Evolutionary conservation across 1,140 invertebrate genomes (phyloP).

Genomic region (Nilaparvata lugens): DNA sequence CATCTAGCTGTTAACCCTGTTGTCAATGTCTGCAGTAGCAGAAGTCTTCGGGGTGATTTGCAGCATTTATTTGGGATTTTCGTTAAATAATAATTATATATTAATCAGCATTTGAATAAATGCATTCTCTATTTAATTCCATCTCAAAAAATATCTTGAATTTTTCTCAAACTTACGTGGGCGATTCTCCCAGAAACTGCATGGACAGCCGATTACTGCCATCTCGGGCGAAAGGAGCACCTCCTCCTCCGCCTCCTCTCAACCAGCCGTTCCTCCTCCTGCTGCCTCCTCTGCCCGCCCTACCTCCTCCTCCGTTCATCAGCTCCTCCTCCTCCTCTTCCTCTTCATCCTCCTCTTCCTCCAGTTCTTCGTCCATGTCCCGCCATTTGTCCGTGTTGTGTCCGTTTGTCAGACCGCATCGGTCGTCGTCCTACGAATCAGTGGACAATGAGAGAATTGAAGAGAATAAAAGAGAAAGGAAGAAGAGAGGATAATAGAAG

Average conservation of each 20-base stretch:
- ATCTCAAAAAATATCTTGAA: too few species aligned
- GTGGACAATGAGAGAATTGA: too few species aligned
- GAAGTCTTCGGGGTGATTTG: too few species aligned
- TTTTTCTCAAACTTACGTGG: slow-evolving; percentile 38
- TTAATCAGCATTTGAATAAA: too few species aligned
- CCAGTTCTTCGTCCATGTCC: slow-evolving; percentile 24
- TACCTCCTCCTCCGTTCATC: slow-evolving; percentile 12
- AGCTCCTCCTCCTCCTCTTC: background rate
- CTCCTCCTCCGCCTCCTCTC: background rate
- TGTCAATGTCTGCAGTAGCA: too few species aligned
- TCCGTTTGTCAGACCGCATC: slow-evolving; percentile 13
- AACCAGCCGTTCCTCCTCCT: slow-evolving; percentile 2
- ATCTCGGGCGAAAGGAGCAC: slow-evolving; percentile 33
- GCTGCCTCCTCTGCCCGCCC: background rate
- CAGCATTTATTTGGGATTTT: too few species aligned
- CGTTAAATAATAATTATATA: too few species aligned
- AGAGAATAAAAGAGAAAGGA: background rate
- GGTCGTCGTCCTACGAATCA: too few species aligned
- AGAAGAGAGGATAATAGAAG: too few species aligned
- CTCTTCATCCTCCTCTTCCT: slow-evolving; percentile 8
- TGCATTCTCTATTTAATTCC: too few species aligned
- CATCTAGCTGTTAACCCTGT: too few species aligned
- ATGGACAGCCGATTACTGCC: slow-evolving; percentile 79
- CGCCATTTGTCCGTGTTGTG: slow-evolving; percentile 22
- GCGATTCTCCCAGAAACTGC: slow-evolving; percentile 65